phyloP scores from a whole-genome alignment of 2,797 vertebrate genomes.

The Hippoglossus hippoglossus region DNA sequence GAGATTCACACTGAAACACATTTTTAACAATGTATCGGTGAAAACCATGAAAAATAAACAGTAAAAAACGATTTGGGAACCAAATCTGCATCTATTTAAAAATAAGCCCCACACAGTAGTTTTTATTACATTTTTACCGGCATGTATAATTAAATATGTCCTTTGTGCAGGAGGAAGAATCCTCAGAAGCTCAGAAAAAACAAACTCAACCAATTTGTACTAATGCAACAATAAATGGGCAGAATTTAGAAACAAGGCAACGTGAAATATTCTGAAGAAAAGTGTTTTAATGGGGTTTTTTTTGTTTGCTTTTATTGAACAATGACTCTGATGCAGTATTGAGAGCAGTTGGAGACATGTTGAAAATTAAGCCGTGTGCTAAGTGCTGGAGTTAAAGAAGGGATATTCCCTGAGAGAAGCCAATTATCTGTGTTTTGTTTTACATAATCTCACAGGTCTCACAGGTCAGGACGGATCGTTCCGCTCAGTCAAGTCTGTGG shows the following conservation, averaged over 20 bases:
- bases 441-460: not conserved
- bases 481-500: not conserved
- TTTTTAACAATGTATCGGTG: too few relatives aligned
- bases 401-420: not conserved
- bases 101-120: not conserved
- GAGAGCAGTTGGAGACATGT: not conserved
- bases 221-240: not conserved
- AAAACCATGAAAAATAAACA: too few relatives aligned
- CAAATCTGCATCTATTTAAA: not conserved
- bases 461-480: slow-evolving; percentile 8
- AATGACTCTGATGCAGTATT: not conserved
- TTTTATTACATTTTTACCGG: not conserved
- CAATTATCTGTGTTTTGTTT: not conserved
- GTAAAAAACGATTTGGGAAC: not conserved
- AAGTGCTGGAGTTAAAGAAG: slow-evolving; percentile 6
- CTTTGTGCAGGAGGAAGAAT: not conserved
- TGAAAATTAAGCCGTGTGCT: not conserved
- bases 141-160: not conserved
- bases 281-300: not conserved
- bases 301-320: not conserved
- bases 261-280: not conserved
- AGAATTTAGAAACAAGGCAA: not conserved
- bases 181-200: too few relatives aligned
- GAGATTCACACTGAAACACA: too few relatives aligned
- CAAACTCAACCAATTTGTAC: too few relatives aligned